These are phyloP conservation scores for Benitochromis conjunctus DNA, from an alignment of 2,113 vertebrate species.

Conservation along the genomic window DNA sequence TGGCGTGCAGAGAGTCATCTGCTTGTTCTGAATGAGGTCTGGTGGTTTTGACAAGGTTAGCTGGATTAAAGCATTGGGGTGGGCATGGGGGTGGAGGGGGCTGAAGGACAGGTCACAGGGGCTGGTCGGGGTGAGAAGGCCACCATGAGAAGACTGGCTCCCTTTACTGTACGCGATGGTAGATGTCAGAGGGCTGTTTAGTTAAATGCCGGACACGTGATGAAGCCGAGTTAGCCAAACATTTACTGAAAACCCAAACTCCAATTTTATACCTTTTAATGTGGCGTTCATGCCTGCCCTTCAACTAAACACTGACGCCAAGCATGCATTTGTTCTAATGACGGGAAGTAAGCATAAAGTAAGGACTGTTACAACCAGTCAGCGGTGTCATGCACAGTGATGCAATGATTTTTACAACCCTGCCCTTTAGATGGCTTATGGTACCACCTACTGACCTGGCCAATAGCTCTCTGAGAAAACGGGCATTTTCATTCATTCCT, in stretches of 20 bases:
- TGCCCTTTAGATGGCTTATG: slow-evolving; percentile 15
- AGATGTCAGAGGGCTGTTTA: slow-evolving; percentile 43
- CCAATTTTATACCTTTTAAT: slow-evolving; percentile 56
- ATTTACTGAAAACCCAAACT: slow-evolving; percentile 56
- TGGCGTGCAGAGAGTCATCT: slow-evolving; percentile 68
- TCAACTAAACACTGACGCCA: slow-evolving; percentile 33
- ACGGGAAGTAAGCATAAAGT: slow-evolving; percentile 47
- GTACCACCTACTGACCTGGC: neutral
- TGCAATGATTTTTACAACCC: slow-evolving; percentile 29
- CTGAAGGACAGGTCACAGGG: slow-evolving; percentile 64
- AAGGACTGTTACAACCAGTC: slow-evolving; percentile 29
- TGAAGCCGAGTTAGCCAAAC: slow-evolving; percentile 52
- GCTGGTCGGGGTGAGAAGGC: slow-evolving; percentile 45
- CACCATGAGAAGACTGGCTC: slow-evolving; percentile 45
- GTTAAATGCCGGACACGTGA: slow-evolving; percentile 52
- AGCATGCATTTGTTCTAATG: slow-evolving; percentile 33
- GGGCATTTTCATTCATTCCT: neutral
- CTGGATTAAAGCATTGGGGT: slow-evolving; percentile 55
- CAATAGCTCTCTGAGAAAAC: slow-evolving; percentile 5
- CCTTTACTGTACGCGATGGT: slow-evolving; percentile 47
- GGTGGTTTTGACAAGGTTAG: slow-evolving; percentile 75
- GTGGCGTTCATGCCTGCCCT: slow-evolving; percentile 35
- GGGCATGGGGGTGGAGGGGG: neutral
- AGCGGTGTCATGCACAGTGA: slow-evolving; percentile 32
- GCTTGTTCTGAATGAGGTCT: slow-evolving; percentile 75